Base-by-base conservation (phyloP, 1,140 invertebrate species). In the Heliconius nattereri region DNA sequence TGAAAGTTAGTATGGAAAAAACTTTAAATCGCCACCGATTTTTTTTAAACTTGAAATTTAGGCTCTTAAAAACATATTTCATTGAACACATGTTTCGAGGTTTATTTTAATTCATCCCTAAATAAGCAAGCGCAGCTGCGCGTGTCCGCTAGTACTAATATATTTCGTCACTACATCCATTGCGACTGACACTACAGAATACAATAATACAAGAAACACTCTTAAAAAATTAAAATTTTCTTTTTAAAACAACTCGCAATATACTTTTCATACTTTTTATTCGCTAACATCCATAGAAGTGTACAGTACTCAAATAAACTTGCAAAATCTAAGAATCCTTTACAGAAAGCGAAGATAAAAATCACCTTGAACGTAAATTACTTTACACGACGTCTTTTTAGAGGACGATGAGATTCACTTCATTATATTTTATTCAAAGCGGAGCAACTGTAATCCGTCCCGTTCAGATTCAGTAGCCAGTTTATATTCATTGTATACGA, bases 381-480 rank as follows among this genome's bases (percentile, higher is more conserved):
- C 80, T 81, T 81, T 81, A 78, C 74, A 78, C 80, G 73, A 26
- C 66, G 71, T 78, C 76, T 75, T 78, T 71, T 75, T 54, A 40
- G 71, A 78, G 78, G 49, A 75, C 74, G 73, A 76, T 78, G 73
- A 77, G 74, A 78, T 78, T 73, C 77, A 75, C 73, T 81, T 81
- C 76, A 73, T 81, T 78, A 81, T 78, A 78, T 78, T 81, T 81
- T 81, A 81, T 81, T 81, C 80, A 78, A 75, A 57, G 71, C 29
- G 54, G 76, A 81, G 79, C 79, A 78, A 75, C 79, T 75, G 79
- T 81, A 81, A 81, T 81, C 79, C 79, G 76, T 81, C 75, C 79
- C 75, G 37, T 52, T n/a, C 76, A 81, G 79, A 81, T 81, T 81
- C 74, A 29, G 60, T 54, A 23, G 37, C 71, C 66, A n/a, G 70